These are phyloP conservation scores for Numenius phaeopus DNA, from an alignment of 2,797 vertebrate species.

Conservation along the genomic window DNA sequence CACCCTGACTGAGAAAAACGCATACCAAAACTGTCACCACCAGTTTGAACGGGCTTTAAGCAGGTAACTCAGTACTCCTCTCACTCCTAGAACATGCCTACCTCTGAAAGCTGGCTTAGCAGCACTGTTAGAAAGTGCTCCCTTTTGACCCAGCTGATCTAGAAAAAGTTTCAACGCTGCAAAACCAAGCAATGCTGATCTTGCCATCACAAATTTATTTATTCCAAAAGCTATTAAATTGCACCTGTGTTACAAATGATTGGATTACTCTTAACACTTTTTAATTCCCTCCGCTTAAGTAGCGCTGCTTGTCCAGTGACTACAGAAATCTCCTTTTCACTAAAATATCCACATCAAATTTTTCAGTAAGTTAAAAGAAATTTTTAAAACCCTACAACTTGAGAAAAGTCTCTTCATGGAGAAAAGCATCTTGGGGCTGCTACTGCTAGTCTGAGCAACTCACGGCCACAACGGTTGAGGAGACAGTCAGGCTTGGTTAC, in stretches of 20 bases:
- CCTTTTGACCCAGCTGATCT: not conserved
- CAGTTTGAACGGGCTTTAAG: not conserved
- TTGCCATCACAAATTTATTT: not conserved
- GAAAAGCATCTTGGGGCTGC: not conserved
- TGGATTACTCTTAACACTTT: not conserved
- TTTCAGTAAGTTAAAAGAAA: not conserved
- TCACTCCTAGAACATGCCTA: not conserved
- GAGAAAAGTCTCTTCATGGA: not conserved
- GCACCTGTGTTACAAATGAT: not conserved
- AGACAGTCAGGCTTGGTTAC: not conserved
- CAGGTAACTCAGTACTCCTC: not conserved
- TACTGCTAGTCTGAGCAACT: not conserved
- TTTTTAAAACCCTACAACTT: not conserved
- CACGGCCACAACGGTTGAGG: rapidly evolving
- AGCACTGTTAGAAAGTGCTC: not conserved
- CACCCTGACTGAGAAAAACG: not conserved
- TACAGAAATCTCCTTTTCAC: not conserved
- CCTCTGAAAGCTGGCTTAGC: not conserved
- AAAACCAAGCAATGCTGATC: not conserved
- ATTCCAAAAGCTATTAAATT: not conserved
- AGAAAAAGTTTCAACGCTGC: not conserved
- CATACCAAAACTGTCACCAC: not conserved
- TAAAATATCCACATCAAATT: not conserved
- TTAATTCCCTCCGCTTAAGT: not conserved
- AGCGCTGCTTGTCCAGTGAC: not conserved